These are phyloP conservation scores for Deilephila elpenor DNA, from an alignment of 2,888 invertebrate genomes.

Conservation along the genomic window DNA sequence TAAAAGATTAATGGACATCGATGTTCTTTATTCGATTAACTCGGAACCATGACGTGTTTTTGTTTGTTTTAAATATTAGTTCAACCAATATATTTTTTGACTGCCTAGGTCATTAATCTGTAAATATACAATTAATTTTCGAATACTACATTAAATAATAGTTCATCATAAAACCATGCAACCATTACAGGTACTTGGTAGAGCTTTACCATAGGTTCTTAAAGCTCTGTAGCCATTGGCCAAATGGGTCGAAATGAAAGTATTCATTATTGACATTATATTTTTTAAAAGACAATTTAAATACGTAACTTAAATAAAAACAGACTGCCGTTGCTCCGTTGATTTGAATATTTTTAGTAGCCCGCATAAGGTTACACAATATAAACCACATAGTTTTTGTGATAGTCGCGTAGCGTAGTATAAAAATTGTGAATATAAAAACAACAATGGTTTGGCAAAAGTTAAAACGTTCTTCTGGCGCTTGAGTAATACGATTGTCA, in stretches of 20 bases:
- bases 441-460: slow-evolving; percentile 50
- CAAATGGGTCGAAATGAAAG: too few relatives aligned
- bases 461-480: slow-evolving; percentile 55
- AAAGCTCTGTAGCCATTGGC: too few relatives aligned
- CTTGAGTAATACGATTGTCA: slow-evolving; percentile 55
- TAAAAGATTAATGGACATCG: background rate
- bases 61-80: background rate
- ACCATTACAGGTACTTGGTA: too few relatives aligned
- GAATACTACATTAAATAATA: too few relatives aligned
- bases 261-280: too few relatives aligned
- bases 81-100: too few relatives aligned
- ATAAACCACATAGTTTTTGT: background rate
- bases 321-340: background rate
- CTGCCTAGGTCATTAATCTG: too few relatives aligned
- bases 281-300: background rate
- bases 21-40: background rate
- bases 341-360: background rate
- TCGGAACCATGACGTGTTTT: background rate
- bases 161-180: too few relatives aligned
- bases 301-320: background rate
- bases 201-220: too few relatives aligned
- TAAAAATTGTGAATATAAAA: slow-evolving; percentile 32
- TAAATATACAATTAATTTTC: too few relatives aligned
- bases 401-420: background rate
- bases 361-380: slow-evolving; percentile 1